These are phyloP conservation scores for Passer montanus DNA, from an alignment of 2,113 vertebrate genomes.

Conservation along the genomic window DNA sequence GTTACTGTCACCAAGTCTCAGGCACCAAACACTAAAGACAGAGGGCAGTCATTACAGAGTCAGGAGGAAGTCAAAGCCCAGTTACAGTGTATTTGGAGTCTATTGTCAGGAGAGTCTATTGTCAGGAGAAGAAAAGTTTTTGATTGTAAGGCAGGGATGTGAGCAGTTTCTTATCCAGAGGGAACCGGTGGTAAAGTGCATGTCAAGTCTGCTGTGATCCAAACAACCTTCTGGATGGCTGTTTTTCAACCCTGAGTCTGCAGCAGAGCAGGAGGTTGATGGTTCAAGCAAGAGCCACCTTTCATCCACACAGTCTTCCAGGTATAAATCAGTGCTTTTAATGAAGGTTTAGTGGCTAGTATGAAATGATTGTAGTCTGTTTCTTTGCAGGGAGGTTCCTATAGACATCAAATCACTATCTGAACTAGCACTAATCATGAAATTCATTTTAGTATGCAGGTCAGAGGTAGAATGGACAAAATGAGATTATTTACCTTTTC, in stretches of 20 bases:
- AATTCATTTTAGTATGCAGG: background rate
- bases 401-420: background rate
- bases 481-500: background rate
- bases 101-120: background rate
- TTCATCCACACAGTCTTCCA: background rate
- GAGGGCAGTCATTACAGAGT: background rate
- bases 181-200: accelerated
- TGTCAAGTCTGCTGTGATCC: background rate
- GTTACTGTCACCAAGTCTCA: background rate
- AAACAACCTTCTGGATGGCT: background rate
- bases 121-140: background rate
- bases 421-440: background rate
- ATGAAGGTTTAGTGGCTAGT: background rate
- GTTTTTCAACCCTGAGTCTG: background rate
- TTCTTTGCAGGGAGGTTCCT: background rate
- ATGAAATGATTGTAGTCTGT: background rate
- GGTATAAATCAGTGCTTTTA: background rate
- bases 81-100: background rate
- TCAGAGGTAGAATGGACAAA: background rate
- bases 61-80: background rate
- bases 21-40: background rate
- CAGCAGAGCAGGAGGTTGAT: background rate
- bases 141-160: background rate
- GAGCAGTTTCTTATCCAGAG: background rate
- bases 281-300: background rate